Base-by-base conservation (phyloP, 2,797 vertebrate genomes). In the Synanceia verrucosa region DNA sequence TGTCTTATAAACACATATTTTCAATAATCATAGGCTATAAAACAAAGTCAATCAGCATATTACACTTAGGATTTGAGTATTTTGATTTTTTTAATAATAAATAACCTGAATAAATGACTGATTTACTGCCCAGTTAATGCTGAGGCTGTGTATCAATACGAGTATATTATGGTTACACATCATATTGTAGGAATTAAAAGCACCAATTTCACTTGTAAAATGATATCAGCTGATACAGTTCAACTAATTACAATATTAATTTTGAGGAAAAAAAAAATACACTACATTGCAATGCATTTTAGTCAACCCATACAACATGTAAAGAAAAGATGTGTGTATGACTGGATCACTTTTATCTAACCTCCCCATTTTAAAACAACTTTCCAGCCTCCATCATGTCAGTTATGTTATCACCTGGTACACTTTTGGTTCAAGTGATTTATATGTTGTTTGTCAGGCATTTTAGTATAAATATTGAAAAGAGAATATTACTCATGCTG, bases 331-430 rank as follows among this genome's bases (percentile, higher is more conserved):
- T 58, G n/a, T 23, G 10, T n/a, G 18, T 19, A 18, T 46, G 11
- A 31, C n/a, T 57, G 39, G 46, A 51, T 28, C 4, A 13, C 10
- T 50, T 81, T 43, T 2, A 23, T n/a, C 26, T 0, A 29, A 37
- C 31, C 76, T 29, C 33, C 19, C 7, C 14, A 64, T 60, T 47
- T 76, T 18, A 47, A 60, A 41, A 48, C 37, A 56, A 8, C 55
- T 36, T 47, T 16, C 31, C 56, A 56, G 33, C 68, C 50, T 14
- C 46, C 19, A 68, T 47, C 50, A 34, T 16, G 8, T 13, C 7
- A 56, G 23, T 63, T 66, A 64, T 72, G 52, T 73, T 75, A 71
- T 81, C 65, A 66, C 57, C 36, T n/a, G 24, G 12, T 19, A 14
- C 47, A 52, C 3, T 5, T 18, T 1, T 23, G 10, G 8, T 23